phyloP scores from a whole-genome alignment of 2,797 vertebrate species.

The Halcyon leucocephala region DNA sequence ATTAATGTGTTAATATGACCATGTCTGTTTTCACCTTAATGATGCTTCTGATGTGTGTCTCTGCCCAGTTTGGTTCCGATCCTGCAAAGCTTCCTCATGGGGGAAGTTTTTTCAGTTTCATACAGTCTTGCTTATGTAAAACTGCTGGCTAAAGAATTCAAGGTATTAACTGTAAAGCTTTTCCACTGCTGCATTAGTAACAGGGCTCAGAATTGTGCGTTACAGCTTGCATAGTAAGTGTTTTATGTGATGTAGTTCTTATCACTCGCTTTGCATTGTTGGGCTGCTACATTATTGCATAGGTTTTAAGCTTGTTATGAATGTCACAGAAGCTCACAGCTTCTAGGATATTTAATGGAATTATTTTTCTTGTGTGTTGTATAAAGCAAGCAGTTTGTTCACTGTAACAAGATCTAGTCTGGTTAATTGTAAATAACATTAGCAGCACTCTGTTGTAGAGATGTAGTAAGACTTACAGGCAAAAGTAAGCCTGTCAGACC shows the following conservation, averaged over 20 bases:
- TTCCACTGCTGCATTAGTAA: not conserved
- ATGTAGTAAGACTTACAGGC: not conserved
- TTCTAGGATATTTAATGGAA: not conserved
- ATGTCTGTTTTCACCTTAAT: not conserved
- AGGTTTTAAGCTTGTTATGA: not conserved
- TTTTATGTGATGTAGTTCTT: not conserved
- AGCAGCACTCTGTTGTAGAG: not conserved
- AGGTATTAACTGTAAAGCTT: not conserved
- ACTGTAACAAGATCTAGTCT: not conserved
- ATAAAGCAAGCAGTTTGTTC: not conserved
- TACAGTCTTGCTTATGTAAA: not conserved
- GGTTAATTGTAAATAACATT: not conserved
- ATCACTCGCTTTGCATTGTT: fast-evolving
- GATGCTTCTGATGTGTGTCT: not conserved
- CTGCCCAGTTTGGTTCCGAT: not conserved
- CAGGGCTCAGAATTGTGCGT: not conserved
- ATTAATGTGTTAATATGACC: not conserved
- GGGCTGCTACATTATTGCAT: not conserved
- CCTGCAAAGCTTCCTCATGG: not conserved
- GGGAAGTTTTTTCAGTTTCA: not conserved
- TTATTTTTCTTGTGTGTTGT: not conserved
- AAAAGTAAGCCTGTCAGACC: not conserved
- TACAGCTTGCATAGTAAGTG: not conserved
- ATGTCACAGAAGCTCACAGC: not conserved
- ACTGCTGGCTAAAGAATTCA: not conserved